Evolutionary conservation across 2,888 invertebrate genomes (phyloP).

Genomic region (Leucania comma): DNA sequence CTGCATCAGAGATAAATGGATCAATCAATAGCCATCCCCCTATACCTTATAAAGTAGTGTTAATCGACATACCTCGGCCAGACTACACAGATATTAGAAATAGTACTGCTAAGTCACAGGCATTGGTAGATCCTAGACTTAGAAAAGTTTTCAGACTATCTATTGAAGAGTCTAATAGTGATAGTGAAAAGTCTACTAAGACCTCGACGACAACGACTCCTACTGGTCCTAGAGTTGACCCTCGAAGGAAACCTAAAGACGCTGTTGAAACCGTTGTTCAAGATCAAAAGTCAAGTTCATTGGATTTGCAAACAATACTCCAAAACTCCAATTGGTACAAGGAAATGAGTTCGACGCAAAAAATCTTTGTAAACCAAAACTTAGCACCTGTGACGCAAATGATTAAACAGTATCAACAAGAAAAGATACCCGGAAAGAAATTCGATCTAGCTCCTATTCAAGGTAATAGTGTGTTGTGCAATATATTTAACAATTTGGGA

Average conservation of each 20-base stretch:
- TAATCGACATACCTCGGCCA: constrained; percentile 93
- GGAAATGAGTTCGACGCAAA: constrained; percentile 93
- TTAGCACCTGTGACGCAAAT: constrained; percentile 91
- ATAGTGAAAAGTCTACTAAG: constrained; percentile 88
- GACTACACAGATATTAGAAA: constrained; percentile 94
- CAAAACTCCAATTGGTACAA: constrained; percentile 93
- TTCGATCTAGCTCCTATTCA: constrained; percentile 89
- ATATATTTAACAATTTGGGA: constrained; percentile 92
- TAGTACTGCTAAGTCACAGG: constrained; percentile 93
- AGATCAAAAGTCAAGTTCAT: constrained; percentile 81
- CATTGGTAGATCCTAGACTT: constrained; percentile 94
- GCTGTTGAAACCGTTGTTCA: constrained; percentile 69
- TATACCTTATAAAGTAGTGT: constrained; percentile 92
- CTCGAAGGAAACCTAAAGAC: constrained; percentile 87
- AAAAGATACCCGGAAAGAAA: constrained; percentile 88
- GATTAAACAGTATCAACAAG: constrained; percentile 92
- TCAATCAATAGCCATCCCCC: constrained; percentile 95
- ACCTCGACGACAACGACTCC: constrained; percentile 64
- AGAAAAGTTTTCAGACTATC: constrained; percentile 94
- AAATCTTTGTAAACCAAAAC: constrained; percentile 93
- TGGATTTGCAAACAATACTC: constrained; percentile 91
- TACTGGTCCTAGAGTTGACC: constrained; percentile 85
- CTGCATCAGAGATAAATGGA: constrained; percentile 96
- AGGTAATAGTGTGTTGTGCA: constrained; percentile 88
- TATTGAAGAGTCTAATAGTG: constrained; percentile 91